Percentiles rank a stretch among this genome's conserved stretches.
Conservation (phyloP, 2,888 invertebrate genomes). For the Drosophila hamatofila region DNA sequence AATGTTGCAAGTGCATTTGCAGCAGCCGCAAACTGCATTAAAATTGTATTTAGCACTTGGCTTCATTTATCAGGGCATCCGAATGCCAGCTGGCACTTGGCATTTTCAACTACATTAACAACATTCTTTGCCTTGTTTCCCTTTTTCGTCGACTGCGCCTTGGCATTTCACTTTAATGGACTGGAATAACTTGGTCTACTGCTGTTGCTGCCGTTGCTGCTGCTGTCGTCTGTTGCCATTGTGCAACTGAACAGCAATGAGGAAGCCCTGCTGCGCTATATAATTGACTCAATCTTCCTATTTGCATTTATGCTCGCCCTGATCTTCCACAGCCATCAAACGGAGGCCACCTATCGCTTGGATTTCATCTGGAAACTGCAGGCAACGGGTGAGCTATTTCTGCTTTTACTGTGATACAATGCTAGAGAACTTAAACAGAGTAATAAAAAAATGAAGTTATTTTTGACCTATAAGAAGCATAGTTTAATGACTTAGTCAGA, state of each 20-base stretch:
- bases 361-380: constrained; percentile 99
- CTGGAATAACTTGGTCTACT: constrained; percentile 66
- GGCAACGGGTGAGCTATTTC: constrained; percentile 89
- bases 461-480: no score
- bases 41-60: constrained; percentile 78
- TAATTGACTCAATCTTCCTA: constrained; percentile 89
- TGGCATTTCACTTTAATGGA: constrained; percentile 58
- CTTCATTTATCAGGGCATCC: constrained; percentile 41
- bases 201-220: no score
- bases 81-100: constrained; percentile 24
- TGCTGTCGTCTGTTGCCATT: constrained; percentile 18
- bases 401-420: not conserved
- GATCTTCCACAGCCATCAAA: constrained; percentile 96
- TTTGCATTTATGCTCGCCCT: constrained; percentile 92
- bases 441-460: no score
- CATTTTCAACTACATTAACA: constrained; percentile 16
- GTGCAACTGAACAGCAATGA: constrained; percentile 73
- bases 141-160: constrained; percentile 5
- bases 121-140: constrained; percentile 21
- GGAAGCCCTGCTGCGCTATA: constrained; percentile 83
- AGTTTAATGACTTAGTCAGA: no score
- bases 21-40: constrained; percentile 77
- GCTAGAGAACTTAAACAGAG: no score
- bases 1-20: constrained; percentile 64
- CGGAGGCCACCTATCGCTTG: constrained; percentile 96